Evolutionary conservation across 2,113 vertebrate species (phyloP).

Genomic region (Empidonax traillii): DNA sequence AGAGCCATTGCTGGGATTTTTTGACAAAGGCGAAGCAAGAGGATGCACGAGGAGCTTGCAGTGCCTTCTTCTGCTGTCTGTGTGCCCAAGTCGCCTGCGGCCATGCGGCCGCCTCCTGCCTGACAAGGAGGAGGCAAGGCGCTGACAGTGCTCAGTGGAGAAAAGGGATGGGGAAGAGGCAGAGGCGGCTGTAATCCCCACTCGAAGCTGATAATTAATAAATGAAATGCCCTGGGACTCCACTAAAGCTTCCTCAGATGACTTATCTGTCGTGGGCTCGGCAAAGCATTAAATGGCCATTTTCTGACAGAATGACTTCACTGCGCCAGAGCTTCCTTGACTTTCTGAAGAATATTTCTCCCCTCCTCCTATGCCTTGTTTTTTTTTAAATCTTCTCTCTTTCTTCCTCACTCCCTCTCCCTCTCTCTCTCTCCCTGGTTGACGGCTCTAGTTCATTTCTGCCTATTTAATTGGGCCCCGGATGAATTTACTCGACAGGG

Average conservation of each 20-base stretch:
- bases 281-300: slow-evolving; percentile 92
- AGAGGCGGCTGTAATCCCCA: slow-evolving; percentile 48
- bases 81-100: not conserved
- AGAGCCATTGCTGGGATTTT: rapidly evolving
- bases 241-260: slow-evolving; percentile 81
- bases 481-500: slow-evolving; percentile 99
- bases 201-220: slow-evolving; percentile 85
- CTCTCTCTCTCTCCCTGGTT: slow-evolving; percentile 72
- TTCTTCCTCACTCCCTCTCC: slow-evolving; percentile 44
- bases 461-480: slow-evolving; percentile 97
- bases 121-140: slow-evolving; percentile 53
- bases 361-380: slow-evolving; percentile 55
- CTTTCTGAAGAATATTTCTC: slow-evolving; percentile 73
- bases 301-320: slow-evolving; percentile 90
- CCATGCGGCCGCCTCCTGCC: not conserved
- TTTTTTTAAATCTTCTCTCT: slow-evolving; percentile 52
- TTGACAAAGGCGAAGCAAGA: not conserved
- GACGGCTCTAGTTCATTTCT: slow-evolving; percentile 87
- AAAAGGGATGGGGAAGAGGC: slow-evolving; percentile 16
- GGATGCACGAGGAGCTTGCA: rapidly evolving
- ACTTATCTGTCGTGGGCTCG: slow-evolving; percentile 89
- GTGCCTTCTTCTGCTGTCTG: rapidly evolving
- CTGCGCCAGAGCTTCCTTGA: slow-evolving; percentile 72
- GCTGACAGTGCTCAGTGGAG: slow-evolving; percentile 61
- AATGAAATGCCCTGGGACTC: slow-evolving; percentile 84